Conservation (phyloP, 2,797 vertebrate genomes). For the Ispidina picta region DNA sequence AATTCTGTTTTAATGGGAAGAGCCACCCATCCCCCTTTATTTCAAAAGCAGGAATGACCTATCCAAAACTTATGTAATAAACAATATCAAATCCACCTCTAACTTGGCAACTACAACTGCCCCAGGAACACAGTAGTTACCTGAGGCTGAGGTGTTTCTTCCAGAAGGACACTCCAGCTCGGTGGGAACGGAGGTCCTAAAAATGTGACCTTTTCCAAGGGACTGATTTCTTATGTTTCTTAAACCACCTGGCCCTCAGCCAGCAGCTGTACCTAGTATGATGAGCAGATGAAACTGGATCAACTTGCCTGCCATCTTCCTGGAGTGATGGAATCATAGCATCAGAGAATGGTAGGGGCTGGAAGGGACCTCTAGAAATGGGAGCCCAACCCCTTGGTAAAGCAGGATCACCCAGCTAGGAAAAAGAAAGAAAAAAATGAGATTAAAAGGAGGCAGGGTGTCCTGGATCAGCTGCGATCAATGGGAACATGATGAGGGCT, state of each 20-base stretch:
- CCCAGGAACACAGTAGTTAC: neutral
- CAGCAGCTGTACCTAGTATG: neutral
- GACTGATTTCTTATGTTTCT: neutral
- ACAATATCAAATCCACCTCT: neutral
- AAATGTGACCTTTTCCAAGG: neutral
- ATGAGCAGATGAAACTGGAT: neutral
- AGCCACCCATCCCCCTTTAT: neutral
- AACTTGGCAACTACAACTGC: neutral
- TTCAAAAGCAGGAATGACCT: neutral
- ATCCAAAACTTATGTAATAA: neutral
- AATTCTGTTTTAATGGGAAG: neutral
- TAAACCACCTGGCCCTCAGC: neutral
- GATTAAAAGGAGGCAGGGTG: neutral
- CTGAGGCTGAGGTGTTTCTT: neutral
- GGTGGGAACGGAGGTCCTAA: neutral
- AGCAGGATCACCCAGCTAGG: neutral
- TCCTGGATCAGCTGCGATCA: neutral
- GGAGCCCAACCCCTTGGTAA: too few relatives aligned
- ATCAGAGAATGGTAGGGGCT: too few relatives aligned
- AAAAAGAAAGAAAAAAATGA: accelerated
- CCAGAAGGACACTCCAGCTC: neutral
- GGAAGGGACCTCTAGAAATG: too few relatives aligned
- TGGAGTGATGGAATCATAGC: neutral
- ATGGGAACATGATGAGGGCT: neutral
- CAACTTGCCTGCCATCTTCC: neutral